Evolutionary conservation across 2,797 vertebrate genomes (phyloP).

Genomic region (Hipposideros larvatus): DNA sequence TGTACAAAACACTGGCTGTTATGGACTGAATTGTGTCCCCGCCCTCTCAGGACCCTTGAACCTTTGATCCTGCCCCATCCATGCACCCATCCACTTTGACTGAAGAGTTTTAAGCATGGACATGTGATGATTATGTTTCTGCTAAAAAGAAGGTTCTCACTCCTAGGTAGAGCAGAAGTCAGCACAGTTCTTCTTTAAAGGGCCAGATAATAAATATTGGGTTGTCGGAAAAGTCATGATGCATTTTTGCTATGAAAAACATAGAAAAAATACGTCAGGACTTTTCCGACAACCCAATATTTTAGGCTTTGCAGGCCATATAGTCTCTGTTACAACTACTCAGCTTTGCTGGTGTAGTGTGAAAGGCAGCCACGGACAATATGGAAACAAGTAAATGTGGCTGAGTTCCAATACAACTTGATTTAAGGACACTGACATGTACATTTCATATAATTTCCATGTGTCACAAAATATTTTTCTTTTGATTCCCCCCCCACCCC

Average conservation of each 20-base stretch:
- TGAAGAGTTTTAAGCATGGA: not conserved
- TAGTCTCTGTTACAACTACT: not conserved
- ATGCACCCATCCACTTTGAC: not conserved
- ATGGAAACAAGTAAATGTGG: not conserved
- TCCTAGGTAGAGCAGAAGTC: not conserved
- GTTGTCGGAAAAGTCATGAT: too few relatives aligned
- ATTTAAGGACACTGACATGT: not conserved
- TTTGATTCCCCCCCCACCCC: not conserved
- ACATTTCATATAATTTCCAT: not conserved
- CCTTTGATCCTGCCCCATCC: not conserved
- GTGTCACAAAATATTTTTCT: not conserved
- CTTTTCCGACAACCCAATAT: not conserved
- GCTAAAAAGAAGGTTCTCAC: not conserved
- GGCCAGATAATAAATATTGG: not conserved
- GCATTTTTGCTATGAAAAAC: too few relatives aligned
- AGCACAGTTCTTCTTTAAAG: not conserved
- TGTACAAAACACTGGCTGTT: not conserved
- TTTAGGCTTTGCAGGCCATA: not conserved
- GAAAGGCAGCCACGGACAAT: not conserved
- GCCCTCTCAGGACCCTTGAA: rapidly evolving
- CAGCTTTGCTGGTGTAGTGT: not conserved
- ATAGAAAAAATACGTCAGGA: too few relatives aligned
- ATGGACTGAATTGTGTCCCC: too few relatives aligned
- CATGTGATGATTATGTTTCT: not conserved
- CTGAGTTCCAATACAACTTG: not conserved